Percentiles rank a stretch among this genome's conserved stretches.
Conservation (phyloP, 2,797 vertebrate genomes). For the Lepus oiostolus region DNA sequence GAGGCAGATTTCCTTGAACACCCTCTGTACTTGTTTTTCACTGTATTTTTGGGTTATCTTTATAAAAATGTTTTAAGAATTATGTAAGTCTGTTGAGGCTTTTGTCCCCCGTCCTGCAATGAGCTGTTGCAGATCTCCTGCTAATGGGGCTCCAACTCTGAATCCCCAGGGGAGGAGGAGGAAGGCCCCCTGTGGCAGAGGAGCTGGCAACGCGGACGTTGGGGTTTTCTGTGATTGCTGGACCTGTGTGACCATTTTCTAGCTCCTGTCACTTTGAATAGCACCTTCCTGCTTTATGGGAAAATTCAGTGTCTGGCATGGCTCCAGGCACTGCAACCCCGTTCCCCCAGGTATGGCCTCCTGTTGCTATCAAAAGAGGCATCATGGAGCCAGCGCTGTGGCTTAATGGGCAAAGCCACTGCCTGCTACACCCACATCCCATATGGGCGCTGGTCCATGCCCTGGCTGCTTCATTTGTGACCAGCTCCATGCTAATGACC, state of each 20-base stretch:
- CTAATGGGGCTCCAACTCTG: background rate
- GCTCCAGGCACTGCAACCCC: background rate
- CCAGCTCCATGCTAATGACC: no score
- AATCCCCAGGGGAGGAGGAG: background rate
- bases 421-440: no score
- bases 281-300: background rate
- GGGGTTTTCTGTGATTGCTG: background rate
- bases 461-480: no score
- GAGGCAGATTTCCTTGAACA: background rate
- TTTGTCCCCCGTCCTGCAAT: background rate
- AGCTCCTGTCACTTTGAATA: background rate
- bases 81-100: background rate
- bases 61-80: background rate
- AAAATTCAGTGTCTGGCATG: background rate
- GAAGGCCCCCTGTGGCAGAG: rapidly evolving
- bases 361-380: background rate
- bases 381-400: no score
- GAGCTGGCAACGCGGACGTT: background rate
- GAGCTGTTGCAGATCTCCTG: rapidly evolving
- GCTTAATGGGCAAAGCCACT: no score
- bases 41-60: background rate
- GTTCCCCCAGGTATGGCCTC: no score
- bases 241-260: background rate
- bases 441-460: no score
- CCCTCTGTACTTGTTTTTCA: background rate